These are phyloP conservation scores for Orthonyx spaldingii DNA, from an alignment of 2,113 vertebrate genomes.

Conservation along the genomic window DNA sequence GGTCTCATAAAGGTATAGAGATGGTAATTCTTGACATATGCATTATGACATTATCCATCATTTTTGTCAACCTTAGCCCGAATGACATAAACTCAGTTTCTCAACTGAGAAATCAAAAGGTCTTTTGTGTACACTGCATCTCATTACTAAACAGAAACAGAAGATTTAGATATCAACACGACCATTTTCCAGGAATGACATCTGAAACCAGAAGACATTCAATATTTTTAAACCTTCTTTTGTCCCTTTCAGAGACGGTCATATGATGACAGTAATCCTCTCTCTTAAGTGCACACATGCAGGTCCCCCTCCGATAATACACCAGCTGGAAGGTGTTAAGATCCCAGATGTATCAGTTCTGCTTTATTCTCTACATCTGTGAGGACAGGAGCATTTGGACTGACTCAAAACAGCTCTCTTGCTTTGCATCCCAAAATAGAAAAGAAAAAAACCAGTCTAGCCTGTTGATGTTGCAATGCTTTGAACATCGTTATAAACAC, in stretches of 20 bases:
- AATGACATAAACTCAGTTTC: background rate
- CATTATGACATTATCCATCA: background rate
- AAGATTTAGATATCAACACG: background rate
- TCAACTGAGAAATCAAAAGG: background rate
- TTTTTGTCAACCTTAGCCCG: background rate
- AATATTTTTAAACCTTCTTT: background rate
- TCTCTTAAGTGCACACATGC: background rate
- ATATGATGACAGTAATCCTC: background rate
- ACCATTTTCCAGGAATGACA: background rate
- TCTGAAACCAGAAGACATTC: background rate
- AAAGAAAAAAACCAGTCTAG: background rate
- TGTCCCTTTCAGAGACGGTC: background rate
- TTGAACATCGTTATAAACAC: background rate
- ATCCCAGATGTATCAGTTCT: background rate
- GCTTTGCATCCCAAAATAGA: slow-evolving; percentile 22
- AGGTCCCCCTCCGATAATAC: background rate
- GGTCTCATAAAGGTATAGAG: background rate
- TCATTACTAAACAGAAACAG: background rate
- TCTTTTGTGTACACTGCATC: background rate
- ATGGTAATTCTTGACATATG: background rate
- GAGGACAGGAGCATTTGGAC: background rate
- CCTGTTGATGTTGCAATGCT: background rate
- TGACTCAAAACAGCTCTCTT: background rate
- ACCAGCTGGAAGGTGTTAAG: background rate
- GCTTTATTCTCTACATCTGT: slow-evolving; percentile 16